Evolutionary conservation across 2,888 invertebrate genomes (phyloP), one percentile per base, ranked within the genome.

Genomic region (Synanthedon vespiformis): DNA sequence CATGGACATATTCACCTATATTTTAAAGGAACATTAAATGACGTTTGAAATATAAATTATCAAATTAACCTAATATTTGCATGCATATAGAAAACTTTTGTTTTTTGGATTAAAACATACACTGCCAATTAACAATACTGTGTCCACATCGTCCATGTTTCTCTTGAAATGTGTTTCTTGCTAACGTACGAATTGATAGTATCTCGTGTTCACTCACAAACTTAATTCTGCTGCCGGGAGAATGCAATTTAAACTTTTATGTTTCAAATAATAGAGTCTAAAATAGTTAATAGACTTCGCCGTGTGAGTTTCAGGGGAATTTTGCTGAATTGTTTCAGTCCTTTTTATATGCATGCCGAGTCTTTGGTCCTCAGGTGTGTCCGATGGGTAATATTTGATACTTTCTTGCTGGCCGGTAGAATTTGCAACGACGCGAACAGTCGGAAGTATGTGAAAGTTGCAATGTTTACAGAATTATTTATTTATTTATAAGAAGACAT

Each of bases 81-180:
- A 27, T 8, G 6, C 6, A 8, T 2, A 8, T 34, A 10, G 2
- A 34, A 34, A 34, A 34, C 34, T 2, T 34, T 22, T 1, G 1
- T 5, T 22, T 22, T 34, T 34, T 34, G 2, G 34, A 0, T 34
- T 34, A 44, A 13, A 44, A 44, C 14, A n/a, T 2, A n/a, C 2
- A 44, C 44, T 13, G 44, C 1, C 5, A 5, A 13, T 44, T 12
- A 44, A 44, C n/a, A 13, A 13, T 44, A 44, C 44, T 44, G n/a
- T 14, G 44, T 54, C 40, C 49, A 74, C 82, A 79, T 79, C 80
- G 80, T 60, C 77, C 81, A 78, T 83, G 83, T 83, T 83, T 81
- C 83, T 79, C 77, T 77, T 80, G 83, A 83, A 84, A 84, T 84
- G 85, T 84, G 82, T 86, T 85, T 86, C 85, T 85, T 86, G 85